Conservation (phyloP, 2,888 invertebrate genomes). For the Pogonocherus hispidulus region DNA sequence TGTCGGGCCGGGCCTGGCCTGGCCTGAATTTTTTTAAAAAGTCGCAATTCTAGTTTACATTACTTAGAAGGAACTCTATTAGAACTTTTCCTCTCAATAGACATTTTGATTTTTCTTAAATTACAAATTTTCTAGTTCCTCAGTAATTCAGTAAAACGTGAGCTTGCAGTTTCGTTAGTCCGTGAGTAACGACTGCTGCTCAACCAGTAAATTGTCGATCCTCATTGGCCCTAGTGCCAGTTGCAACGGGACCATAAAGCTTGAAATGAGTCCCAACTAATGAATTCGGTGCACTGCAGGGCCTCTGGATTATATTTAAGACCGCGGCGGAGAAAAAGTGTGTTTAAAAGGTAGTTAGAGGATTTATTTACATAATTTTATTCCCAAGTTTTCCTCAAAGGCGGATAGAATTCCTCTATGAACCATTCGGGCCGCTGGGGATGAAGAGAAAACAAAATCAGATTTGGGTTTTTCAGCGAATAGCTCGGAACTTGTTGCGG, state of each 20-base stretch:
- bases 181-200: neutral
- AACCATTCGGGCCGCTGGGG: neutral
- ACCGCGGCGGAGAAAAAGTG: slow-evolving; percentile 44
- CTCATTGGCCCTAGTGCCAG: neutral
- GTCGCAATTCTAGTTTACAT: no score
- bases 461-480: slow-evolving; percentile 11
- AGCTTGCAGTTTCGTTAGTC: no score
- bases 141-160: no score
- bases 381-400: slow-evolving; percentile 46
- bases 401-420: slow-evolving; percentile 19
- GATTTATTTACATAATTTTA: slow-evolving; percentile 52
- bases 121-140: no score
- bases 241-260: slow-evolving; percentile 11
- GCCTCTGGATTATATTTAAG: slow-evolving; percentile 43
- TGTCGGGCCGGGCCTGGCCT: no score
- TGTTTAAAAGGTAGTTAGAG: slow-evolving; percentile 52
- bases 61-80: no score
- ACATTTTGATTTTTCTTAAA: no score
- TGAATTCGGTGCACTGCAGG: slow-evolving; percentile 38
- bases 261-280: slow-evolving; percentile 27
- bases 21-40: no score
- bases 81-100: no score
- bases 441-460: slow-evolving; percentile 2
- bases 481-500: neutral
- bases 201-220: neutral